Evolutionary conservation across 2,888 invertebrate species (phyloP), one percentile per base, ranked within the genome.

Genomic region (Cordilura impudica): DNA sequence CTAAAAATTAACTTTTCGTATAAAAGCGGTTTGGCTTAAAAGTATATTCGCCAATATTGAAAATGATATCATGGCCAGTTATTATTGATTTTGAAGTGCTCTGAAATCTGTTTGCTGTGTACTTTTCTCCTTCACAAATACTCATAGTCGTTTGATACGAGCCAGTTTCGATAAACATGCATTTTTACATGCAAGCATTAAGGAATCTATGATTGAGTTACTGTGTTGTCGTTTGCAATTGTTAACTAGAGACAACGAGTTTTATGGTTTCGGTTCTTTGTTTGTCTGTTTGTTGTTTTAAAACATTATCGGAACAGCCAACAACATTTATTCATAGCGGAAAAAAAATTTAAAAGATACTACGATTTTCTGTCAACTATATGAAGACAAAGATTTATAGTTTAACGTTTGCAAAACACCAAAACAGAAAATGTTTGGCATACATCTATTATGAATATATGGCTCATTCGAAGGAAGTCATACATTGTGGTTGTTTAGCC

Each of bases 241-340:
- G 67, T 29, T 53, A 61, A 67, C 47, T 61, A 67, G n/a, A 67
- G 54, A 74, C 67, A 74, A 67, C 74, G 53, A 74, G 67, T 61
- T 67, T 67, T 54, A 58, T 35, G 53, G 29, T 47, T 47, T 67
- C n/a, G 35, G 35, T 54, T n/a, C n/a, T n/a, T n/a, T n/a, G n/a
- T n/a, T n/a, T n/a, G n/a, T n/a, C n/a, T 54, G 35, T 47, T 47
- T 47, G 61, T 61, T 47, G 61, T 51, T 51, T 39, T 39, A 12
- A 39, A 39, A n/a, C 35, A 39, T 12, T 39, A 4, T 26, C 3
- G 26, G 26, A 39, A 39, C 12, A 39, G n/a, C 26, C 26, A n/a
- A n/a, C 35, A 39, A 39, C 35, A 26, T 26, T 26, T 4, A 26
- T 6, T 26, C 26, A 6, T 26, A 4, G 35, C 5, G 35, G 35